Percentiles rank a stretch among this genome's conserved stretches.
Conservation (phyloP, 1,140 invertebrate species). For the Bombus pyrosoma region DNA sequence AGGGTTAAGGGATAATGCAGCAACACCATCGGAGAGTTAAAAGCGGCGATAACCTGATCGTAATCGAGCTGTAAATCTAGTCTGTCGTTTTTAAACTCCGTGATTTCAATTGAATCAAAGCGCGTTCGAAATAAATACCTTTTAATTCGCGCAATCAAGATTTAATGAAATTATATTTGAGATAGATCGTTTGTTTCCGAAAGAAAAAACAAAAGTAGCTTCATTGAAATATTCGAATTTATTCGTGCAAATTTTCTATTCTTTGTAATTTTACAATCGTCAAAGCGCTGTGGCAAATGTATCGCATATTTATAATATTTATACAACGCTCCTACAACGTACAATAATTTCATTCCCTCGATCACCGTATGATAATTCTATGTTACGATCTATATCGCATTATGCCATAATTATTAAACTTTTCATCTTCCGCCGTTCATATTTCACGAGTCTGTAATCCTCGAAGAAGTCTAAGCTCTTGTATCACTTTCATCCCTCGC, state of each 20-base stretch:
- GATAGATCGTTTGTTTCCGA: no score
- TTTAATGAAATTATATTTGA: no score
- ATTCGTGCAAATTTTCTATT: not conserved
- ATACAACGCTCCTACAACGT: not conserved
- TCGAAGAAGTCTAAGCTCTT: not conserved
- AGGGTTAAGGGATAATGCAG: slow-evolving; percentile 42
- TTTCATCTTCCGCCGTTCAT: not conserved
- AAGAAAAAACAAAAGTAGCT: no score
- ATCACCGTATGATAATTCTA: not conserved
- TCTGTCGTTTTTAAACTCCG: no score
- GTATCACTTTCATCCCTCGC: slow-evolving; percentile 15
- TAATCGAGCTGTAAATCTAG: slow-evolving; percentile 21
- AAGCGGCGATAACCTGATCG: slow-evolving; percentile 32
- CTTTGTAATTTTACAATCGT: not conserved
- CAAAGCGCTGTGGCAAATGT: no score
- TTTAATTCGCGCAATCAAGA: no score
- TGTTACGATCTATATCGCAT: not conserved
- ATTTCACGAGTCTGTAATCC: slow-evolving; percentile 5
- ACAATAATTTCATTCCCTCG: not conserved
- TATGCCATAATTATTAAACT: not conserved
- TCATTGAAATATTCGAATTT: not conserved
- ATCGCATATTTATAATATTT: not conserved
- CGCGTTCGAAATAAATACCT: no score
- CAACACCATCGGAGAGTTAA: slow-evolving; percentile 24
- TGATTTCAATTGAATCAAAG: no score